These are phyloP conservation scores for Nephrotoma flavescens DNA, from an alignment of 2,888 invertebrate species.

Conservation along the genomic window DNA sequence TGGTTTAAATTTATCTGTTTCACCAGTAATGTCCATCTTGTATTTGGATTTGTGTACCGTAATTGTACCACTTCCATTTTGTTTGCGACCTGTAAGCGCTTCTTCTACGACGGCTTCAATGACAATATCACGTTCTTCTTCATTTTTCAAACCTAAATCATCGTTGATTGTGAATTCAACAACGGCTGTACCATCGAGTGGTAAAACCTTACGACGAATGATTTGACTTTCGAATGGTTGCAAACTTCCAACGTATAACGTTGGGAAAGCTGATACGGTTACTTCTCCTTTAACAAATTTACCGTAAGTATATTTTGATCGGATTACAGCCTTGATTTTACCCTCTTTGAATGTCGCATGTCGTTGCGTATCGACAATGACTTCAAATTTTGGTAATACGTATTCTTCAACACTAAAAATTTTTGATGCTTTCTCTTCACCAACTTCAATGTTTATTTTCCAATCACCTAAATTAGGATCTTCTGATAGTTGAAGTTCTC, in stretches of 20 bases:
- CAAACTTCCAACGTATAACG: conserved; percentile 44
- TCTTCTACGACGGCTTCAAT: conserved; percentile 86
- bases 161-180: conserved; percentile 63
- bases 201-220: conserved; percentile 51
- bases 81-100: conserved; percentile 62
- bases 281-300: conserved; percentile 76
- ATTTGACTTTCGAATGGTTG: conserved; percentile 29
- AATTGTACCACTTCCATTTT: conserved; percentile 60
- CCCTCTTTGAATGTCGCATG: conserved; percentile 71
- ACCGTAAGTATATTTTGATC: conserved; percentile 78
- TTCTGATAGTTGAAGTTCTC: conserved; percentile 60
- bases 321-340: conserved; percentile 60
- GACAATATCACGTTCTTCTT: conserved; percentile 64
- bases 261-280: conserved; percentile 70
- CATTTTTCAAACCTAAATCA: conserved; percentile 65
- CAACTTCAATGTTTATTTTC: conserved; percentile 51
- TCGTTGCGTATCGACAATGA: conserved; percentile 65
- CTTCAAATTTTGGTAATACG: conserved; percentile 85
- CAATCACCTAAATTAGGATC: conserved; percentile 78
- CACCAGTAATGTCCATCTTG: conserved; percentile 59
- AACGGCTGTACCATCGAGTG: conserved; percentile 46
- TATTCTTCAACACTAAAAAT: conserved; percentile 68
- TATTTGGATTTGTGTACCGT: conserved; percentile 64
- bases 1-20: conserved; percentile 79
- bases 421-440: conserved; percentile 12